Percentiles rank a stretch among this genome's conserved stretches.
Evolutionary conservation across 2,113 vertebrate species (phyloP).

Genomic region (Podarcis raffonei): DNA sequence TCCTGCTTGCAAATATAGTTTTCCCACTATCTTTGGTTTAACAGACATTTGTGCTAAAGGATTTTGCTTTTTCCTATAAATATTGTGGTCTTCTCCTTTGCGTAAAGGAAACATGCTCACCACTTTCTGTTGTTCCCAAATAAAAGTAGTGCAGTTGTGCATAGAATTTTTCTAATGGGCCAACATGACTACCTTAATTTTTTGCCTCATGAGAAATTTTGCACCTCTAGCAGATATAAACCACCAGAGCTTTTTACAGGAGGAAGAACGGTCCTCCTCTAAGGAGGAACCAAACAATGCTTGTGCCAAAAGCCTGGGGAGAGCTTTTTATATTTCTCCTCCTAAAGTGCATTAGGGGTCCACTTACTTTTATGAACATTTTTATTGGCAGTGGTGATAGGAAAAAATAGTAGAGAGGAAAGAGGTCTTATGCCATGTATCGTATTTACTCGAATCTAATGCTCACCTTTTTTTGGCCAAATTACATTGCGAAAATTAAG

Average conservation of each 20-base stretch:
- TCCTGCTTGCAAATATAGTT: neutral
- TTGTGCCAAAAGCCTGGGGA: neutral
- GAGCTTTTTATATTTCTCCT: neutral
- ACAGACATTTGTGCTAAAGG: neutral
- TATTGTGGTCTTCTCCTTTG: neutral
- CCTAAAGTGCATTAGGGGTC: neutral
- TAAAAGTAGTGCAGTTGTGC: neutral
- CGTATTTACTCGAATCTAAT: too few relatives aligned
- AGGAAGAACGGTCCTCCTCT: neutral
- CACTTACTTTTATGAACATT: neutral
- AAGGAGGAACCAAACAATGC: neutral
- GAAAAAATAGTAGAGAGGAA: neutral
- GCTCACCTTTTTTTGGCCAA: too few relatives aligned
- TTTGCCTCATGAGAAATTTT: neutral
- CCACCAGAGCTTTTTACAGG: neutral
- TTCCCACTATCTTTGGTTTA: neutral
- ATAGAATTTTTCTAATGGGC: neutral
- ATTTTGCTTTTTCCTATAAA: neutral
- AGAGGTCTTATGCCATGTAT: neutral
- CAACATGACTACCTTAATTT: neutral
- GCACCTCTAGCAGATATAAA: neutral
- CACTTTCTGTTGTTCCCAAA: too few relatives aligned
- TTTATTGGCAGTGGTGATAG: neutral
- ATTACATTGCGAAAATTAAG: too few relatives aligned
- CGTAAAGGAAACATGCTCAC: too few relatives aligned